Evolutionary conservation across 2,797 vertebrate species (phyloP), one percentile per base, ranked within the genome.

Genomic region (Scolopax bukidnonensis): DNA sequence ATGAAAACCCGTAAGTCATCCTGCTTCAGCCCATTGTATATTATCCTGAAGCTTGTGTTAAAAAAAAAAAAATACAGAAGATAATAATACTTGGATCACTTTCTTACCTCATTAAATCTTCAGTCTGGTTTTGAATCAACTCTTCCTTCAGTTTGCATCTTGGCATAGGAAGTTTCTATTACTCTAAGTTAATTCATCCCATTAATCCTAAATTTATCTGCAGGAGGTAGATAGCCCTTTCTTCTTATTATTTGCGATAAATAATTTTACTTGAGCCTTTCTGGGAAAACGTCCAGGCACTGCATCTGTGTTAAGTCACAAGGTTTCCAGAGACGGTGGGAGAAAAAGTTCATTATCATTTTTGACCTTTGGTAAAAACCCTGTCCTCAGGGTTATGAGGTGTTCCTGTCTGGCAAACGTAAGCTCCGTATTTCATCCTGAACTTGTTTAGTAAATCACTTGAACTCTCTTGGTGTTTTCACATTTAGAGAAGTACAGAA

Each of bases 341-440:
- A 95, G 25, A 87, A 80, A 87, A 79, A 68, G 71, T 84, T 54
- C 64, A 57, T 92, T 90, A 91, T 61, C 4, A 56, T 93, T 86
- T 93, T 25, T 96, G 92, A 92, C 78, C 59, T 86, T 32, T 57
- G 73, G 21, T 70, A 38, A 74, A 92, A 90, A 78, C 16, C 12
- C 0, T 63, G 76, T 87, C 73, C 70, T 95, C 53, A 32, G 54
- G 36, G 36, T 92, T 92, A 93, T 81, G 77, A 93, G 41, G 17
- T 53, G 24, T 50, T 82, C 40, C 41, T 80, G 47, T 45, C 65
- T 70, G n/a, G 53, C 64, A 86, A 48, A 94, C 93, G 86, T 20
- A 95, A 87, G 38, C 57, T 83, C 69, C 4, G 0, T 90, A 63
- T 77, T 90, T 90, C 84, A 92, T 50, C 20, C 30, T 67, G 16